Conservation (phyloP, 2,113 vertebrate species). For the Carlito syrichta region DNA sequence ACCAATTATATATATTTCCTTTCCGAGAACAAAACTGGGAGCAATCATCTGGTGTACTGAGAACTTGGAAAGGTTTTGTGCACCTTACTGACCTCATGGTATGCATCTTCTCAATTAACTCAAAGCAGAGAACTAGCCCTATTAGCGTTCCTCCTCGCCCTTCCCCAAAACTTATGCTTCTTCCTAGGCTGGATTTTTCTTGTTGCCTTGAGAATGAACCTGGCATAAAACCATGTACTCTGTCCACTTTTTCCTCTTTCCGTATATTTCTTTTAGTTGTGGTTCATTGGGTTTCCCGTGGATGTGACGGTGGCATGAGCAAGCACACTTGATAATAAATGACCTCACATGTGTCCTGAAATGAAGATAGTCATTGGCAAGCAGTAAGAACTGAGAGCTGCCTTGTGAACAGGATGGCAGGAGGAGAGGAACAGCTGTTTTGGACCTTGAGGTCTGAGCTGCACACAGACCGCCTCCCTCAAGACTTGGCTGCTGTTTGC, state of each 20-base stretch:
- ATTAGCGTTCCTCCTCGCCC: neutral
- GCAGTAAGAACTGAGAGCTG: fast-evolving
- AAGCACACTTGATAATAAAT: neutral
- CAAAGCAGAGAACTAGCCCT: neutral
- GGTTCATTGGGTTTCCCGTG: fast-evolving
- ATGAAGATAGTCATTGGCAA: neutral
- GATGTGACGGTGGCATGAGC: neutral
- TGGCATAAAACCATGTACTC: neutral
- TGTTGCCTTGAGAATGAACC: neutral
- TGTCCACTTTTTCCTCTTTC: neutral
- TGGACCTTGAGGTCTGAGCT: neutral
- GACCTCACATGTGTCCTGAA: neutral
- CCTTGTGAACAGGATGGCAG: neutral
- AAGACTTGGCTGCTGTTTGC: no score
- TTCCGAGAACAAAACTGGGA: neutral
- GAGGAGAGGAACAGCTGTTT: neutral
- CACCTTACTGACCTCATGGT: neutral
- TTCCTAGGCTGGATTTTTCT: neutral
- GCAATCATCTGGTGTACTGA: neutral
- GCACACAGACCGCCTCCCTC: neutral
- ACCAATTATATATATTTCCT: neutral
- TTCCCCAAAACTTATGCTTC: neutral
- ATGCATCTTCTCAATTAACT: fast-evolving
- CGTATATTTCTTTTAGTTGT: neutral
- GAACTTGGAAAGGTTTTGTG: neutral